A percentile compares a stretch with the other conserved stretches of the same genome.
phyloP scores from a whole-genome alignment of 2,888 invertebrate species.

The Cataglyphis livida region DNA sequence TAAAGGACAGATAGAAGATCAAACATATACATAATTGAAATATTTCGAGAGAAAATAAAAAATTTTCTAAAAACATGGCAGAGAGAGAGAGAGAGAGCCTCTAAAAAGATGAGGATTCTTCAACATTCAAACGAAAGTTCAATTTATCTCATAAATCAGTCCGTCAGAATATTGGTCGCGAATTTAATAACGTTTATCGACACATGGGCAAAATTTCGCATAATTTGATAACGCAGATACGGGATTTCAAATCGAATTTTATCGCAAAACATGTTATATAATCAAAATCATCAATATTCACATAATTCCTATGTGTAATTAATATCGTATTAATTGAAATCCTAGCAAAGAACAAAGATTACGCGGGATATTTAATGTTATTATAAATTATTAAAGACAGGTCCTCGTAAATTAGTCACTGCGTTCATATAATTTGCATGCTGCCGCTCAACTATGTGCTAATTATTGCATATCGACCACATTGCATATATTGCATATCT shows the following conservation, averaged over 20 bases:
- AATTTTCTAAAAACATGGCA: neutral
- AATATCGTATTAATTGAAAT: slow-evolving; percentile 41
- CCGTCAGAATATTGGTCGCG: neutral
- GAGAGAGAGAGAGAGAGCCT: neutral
- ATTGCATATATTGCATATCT: slow-evolving; percentile 28
- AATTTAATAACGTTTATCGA: slow-evolving; percentile 38
- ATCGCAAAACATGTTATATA: slow-evolving; percentile 28
- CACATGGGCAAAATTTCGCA: slow-evolving; percentile 20
- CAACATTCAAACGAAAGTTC: neutral
- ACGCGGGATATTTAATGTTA: slow-evolving; percentile 64
- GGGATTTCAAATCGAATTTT: slow-evolving; percentile 26
- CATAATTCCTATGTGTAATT: slow-evolving; percentile 44
- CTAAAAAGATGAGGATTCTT: neutral
- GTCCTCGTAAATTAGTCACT: slow-evolving; percentile 64
- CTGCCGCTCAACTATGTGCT: slow-evolving; percentile 57
- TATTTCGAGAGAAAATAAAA: neutral
- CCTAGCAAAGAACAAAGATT: slow-evolving; percentile 46
- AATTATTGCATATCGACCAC: slow-evolving; percentile 66
- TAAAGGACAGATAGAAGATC: neutral
- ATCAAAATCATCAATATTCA: slow-evolving; percentile 46
- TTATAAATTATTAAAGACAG: slow-evolving; percentile 71
- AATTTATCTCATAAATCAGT: slow-evolving; percentile 21
- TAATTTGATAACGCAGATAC: slow-evolving; percentile 19
- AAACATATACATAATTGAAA: neutral
- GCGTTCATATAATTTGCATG: slow-evolving; percentile 67